These are phyloP conservation scores for Coleophora flavipennella DNA, from an alignment of 2,888 invertebrate genomes.

Conservation along the genomic window DNA sequence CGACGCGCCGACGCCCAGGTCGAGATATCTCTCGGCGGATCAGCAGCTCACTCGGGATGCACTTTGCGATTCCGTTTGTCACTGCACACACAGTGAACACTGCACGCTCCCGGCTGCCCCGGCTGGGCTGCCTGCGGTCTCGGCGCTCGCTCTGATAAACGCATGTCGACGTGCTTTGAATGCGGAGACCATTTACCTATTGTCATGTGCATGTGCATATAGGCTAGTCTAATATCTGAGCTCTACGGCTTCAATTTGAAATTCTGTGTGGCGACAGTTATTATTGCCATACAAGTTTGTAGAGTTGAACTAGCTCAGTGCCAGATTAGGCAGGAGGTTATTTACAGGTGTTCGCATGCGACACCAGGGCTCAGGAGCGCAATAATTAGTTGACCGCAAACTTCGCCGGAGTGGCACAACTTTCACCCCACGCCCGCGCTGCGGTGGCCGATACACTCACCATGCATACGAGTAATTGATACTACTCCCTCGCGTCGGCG, in stretches of 20 bases:
- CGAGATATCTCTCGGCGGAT: constrained; percentile 67
- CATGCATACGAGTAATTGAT: constrained; percentile 34
- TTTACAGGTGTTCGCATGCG: constrained; percentile 27
- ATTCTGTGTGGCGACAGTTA: too few species aligned
- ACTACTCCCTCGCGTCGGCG: constrained; percentile 21
- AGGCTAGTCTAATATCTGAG: constrained; percentile 14
- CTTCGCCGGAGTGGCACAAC: constrained; percentile 38
- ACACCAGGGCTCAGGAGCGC: not conserved
- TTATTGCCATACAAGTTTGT: too few species aligned
- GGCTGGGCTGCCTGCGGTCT: constrained; percentile 42
- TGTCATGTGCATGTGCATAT: constrained; percentile 16
- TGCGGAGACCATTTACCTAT: constrained; percentile 45
- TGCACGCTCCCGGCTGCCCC: not conserved
- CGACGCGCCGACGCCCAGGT: constrained; percentile 58
- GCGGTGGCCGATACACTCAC: constrained; percentile 25
- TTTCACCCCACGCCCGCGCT: constrained; percentile 27
- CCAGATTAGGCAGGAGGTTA: constrained; percentile 13
- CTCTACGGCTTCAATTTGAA: not conserved
- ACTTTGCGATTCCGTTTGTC: constrained; percentile 71
- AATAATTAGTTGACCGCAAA: constrained; percentile 31
- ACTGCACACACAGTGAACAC: constrained; percentile 30
- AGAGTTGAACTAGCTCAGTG: not conserved
- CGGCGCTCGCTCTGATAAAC: constrained; percentile 64
- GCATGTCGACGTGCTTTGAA: constrained; percentile 64
- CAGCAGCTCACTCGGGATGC: constrained; percentile 66